A percentile compares a stretch with the other conserved stretches of the same genome.
phyloP scores from a whole-genome alignment of 2,797 vertebrate species.

The Gouania willdenowi region DNA sequence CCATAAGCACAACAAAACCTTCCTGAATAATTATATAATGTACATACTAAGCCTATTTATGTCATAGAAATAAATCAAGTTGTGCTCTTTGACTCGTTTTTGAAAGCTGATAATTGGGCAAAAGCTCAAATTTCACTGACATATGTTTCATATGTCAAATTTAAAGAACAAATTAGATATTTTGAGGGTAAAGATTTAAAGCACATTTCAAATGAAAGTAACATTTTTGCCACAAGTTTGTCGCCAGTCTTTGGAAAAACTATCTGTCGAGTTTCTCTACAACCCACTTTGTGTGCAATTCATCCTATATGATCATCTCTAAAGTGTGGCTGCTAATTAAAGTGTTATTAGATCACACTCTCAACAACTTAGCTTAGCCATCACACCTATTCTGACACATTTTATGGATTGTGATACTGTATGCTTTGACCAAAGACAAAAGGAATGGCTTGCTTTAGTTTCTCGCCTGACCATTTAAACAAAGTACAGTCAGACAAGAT shows the following conservation, averaged over 20 bases:
- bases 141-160: too few relatives aligned
- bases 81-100: too few relatives aligned
- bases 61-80: too few relatives aligned
- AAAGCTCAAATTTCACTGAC: too few relatives aligned
- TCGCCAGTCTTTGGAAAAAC: not conserved
- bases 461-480: not conserved
- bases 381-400: slow-evolving; percentile 12
- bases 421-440: not conserved
- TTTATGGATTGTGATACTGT: not conserved
- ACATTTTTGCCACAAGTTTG: too few relatives aligned
- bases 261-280: not conserved
- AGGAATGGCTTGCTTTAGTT: not conserved
- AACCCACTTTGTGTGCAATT: not conserved
- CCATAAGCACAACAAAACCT: too few relatives aligned
- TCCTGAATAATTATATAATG: too few relatives aligned
- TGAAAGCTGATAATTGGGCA: too few relatives aligned
- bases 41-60: too few relatives aligned
- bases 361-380: not conserved
- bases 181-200: too few relatives aligned
- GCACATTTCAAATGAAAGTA: too few relatives aligned
- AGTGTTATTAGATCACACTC: slow-evolving; percentile 5
- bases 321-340: not conserved
- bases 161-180: too few relatives aligned
- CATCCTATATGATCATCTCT: not conserved
- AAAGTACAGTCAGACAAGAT: not conserved